A percentile compares a stretch with the other conserved stretches of the same genome.
phyloP scores from a whole-genome alignment of 2,888 invertebrate species.

The Stenichneumon culpator region DNA sequence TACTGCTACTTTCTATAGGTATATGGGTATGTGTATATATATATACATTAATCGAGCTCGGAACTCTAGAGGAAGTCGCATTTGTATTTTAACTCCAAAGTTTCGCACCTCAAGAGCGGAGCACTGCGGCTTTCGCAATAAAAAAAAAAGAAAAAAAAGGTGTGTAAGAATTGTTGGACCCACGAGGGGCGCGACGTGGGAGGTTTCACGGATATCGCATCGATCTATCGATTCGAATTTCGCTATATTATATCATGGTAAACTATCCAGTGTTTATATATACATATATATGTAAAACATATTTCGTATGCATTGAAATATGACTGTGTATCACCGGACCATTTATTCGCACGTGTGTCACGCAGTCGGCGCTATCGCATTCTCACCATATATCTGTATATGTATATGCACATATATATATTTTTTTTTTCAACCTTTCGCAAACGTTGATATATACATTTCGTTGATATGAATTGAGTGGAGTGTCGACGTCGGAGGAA shows the following conservation, averaged over 20 bases:
- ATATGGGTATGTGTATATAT: slow-evolving; percentile 19
- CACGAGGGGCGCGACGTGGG: slow-evolving; percentile 47
- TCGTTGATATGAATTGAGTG: slow-evolving; percentile 39
- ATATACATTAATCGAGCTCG: slow-evolving; percentile 66
- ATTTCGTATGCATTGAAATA: slow-evolving; percentile 68
- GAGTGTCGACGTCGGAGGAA: slow-evolving; percentile 4
- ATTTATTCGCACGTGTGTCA: slow-evolving; percentile 63
- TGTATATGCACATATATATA: background rate
- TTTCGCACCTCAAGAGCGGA: slow-evolving; percentile 56
- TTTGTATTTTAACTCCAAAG: slow-evolving; percentile 67
- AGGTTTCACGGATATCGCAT: slow-evolving; percentile 45
- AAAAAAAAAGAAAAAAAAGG: slow-evolving; percentile 10
- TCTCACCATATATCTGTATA: slow-evolving; percentile 2
- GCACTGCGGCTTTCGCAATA: slow-evolving; percentile 50
- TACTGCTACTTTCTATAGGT: slow-evolving; percentile 19
- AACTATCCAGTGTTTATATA: slow-evolving; percentile 22
- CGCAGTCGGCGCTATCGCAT: slow-evolving; percentile 22
- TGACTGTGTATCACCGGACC: slow-evolving; percentile 58
- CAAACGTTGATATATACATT: slow-evolving; percentile 45
- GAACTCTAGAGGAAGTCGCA: slow-evolving; percentile 67
- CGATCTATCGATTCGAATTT: slow-evolving; percentile 60
- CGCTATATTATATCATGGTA: slow-evolving; percentile 18
- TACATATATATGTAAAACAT: slow-evolving; percentile 32
- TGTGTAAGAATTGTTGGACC: slow-evolving; percentile 49
- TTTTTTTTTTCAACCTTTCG: slow-evolving; percentile 26